These are phyloP conservation scores for Tragopan temminckii DNA, from an alignment of 2,797 vertebrate genomes.

Conservation along the genomic window DNA sequence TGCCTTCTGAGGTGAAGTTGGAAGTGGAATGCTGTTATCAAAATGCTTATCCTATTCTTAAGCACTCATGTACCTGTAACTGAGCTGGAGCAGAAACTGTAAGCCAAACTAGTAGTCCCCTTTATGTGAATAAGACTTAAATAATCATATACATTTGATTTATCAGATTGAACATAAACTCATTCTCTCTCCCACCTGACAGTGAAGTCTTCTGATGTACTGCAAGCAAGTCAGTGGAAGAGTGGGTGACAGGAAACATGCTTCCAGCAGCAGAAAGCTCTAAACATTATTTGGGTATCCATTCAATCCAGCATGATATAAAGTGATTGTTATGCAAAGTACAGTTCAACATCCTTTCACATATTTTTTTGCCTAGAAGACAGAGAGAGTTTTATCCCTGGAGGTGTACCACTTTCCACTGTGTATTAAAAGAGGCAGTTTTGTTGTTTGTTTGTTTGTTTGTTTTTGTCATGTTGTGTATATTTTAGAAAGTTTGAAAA, in stretches of 20 bases:
- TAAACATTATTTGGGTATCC: neutral
- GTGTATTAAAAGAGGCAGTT: neutral
- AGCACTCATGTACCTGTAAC: neutral
- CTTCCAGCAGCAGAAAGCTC: neutral
- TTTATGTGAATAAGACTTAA: neutral
- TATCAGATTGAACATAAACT: neutral
- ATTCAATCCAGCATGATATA: neutral
- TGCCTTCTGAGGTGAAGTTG: neutral
- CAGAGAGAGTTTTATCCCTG: neutral
- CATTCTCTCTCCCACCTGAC: neutral
- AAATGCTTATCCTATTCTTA: neutral
- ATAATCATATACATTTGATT: neutral
- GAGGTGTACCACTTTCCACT: neutral
- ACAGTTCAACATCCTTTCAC: neutral
- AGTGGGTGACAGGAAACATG: neutral
- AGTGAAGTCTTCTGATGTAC: neutral
- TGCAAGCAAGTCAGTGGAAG: neutral
- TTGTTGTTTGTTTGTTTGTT: neutral
- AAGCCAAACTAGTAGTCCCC: neutral
- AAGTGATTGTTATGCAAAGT: neutral
- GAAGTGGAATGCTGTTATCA: neutral
- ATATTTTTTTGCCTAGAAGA: neutral
- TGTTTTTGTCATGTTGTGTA: neutral
- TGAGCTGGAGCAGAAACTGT: neutral
- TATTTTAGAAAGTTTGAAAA: neutral